Evolutionary conservation across 1,140 invertebrate species (phyloP).

Genomic region (Cotesia glomerata): DNA sequence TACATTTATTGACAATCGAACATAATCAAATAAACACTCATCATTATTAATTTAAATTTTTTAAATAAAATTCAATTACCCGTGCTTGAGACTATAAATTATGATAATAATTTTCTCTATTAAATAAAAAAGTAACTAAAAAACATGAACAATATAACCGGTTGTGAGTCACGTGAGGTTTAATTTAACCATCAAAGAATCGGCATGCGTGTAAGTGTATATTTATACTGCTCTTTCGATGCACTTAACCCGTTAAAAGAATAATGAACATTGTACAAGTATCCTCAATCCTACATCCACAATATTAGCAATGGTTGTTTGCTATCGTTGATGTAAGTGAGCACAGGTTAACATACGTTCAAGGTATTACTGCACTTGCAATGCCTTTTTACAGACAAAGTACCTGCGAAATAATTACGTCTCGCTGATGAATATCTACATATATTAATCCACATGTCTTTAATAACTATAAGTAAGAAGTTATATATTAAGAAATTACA

Average conservation of each 20-base stretch:
- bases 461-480: background rate
- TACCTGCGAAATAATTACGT: slow-evolving; percentile 17
- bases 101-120: no score
- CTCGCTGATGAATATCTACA: slow-evolving; percentile 13
- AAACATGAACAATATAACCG: background rate
- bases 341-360: background rate
- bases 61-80: no score
- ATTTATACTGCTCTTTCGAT: background rate
- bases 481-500: slow-evolving; percentile 6
- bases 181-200: background rate
- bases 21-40: background rate
- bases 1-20: background rate
- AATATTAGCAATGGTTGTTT: background rate
- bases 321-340: background rate
- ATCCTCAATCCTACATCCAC: background rate
- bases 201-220: background rate
- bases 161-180: background rate
- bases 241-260: background rate
- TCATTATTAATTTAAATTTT: no score
- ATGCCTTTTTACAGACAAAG: background rate
- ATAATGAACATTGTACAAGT: background rate
- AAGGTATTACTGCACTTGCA: background rate
- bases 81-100: no score
- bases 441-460: background rate
- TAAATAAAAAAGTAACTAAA: background rate